These are phyloP conservation scores for Andrena haemorrhoa DNA, from an alignment of 2,888 invertebrate species.

Conservation along the genomic window DNA sequence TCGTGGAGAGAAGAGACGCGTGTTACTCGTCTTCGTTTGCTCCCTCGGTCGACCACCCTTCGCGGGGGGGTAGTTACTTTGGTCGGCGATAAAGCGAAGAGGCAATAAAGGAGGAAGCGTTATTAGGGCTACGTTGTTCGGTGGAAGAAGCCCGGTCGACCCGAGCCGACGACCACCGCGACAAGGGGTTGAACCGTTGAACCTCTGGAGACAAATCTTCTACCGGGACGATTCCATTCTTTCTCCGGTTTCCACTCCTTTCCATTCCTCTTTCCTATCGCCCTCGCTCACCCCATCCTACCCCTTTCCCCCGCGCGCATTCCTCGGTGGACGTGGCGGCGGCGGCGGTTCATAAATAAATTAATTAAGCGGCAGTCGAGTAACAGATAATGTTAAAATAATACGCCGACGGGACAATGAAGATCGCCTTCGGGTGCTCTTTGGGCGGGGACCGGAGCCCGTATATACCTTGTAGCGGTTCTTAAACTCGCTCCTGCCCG, in stretches of 20 bases:
- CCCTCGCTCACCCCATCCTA: constrained; percentile 4
- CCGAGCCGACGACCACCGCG: constrained; percentile 46
- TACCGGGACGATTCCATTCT: constrained; percentile 55
- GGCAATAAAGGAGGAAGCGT: constrained; percentile 79
- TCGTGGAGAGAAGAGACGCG: not conserved
- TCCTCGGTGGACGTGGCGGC: constrained; percentile 6
- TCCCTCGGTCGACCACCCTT: constrained; percentile 12
- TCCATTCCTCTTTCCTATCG: constrained; percentile 5
- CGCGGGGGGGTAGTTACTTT: constrained; percentile 53
- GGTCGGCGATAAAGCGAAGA: constrained; percentile 68
- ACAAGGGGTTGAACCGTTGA: constrained; percentile 75
- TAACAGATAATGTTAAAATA: constrained; percentile 82
- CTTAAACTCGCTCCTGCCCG: constrained; percentile 81
- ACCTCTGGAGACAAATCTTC: constrained; percentile 72
- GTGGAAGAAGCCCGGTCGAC: constrained; percentile 56
- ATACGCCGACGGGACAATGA: constrained; percentile 78
- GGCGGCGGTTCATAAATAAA: constrained; percentile 82
- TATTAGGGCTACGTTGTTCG: constrained; percentile 77
- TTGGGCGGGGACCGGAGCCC: constrained; percentile 21
- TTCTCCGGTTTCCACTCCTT: constrained; percentile 27
- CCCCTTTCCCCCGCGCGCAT: not conserved
- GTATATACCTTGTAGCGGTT: constrained; percentile 73
- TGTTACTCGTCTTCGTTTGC: constrained; percentile 12
- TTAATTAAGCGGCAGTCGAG: constrained; percentile 80
- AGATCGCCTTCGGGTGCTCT: constrained; percentile 53